phyloP scores from a whole-genome alignment of 2,888 invertebrate species.

The Drosophila subquinaria region DNA sequence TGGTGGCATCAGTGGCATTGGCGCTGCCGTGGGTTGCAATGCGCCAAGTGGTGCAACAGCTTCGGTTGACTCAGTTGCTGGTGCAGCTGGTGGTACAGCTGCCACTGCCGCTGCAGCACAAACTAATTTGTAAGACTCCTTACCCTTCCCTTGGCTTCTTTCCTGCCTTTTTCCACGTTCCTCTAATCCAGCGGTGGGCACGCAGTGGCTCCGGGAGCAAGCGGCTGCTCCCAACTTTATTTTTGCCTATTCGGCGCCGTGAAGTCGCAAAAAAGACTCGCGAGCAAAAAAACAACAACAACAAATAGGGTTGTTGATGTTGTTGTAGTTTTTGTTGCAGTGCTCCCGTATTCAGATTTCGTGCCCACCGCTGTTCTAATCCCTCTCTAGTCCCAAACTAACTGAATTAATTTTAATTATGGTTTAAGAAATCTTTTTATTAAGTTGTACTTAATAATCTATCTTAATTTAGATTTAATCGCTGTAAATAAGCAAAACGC shows the following conservation, averaged over 20 bases:
- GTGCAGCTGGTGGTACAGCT: neutral
- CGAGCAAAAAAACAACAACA: no score
- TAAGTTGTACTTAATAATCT: conserved; percentile 15
- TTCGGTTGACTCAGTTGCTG: neutral
- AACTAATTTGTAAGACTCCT: conserved; percentile 70
- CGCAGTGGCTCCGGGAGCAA: no score
- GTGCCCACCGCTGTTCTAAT: neutral
- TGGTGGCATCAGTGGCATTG: conserved; percentile 29
- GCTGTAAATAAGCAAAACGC: conserved; percentile 37
- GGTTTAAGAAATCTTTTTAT: neutral
- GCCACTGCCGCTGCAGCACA: conserved; percentile 20
- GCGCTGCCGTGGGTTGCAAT: conserved; percentile 30
- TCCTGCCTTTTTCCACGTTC: neutral
- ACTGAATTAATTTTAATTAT: neutral
- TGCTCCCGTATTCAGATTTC: no score
- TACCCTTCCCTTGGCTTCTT: neutral
- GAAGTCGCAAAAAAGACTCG: no score
- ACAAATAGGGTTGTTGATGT: no score
- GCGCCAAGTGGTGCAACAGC: conserved; percentile 23
- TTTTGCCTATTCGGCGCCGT: no score
- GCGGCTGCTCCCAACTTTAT: no score
- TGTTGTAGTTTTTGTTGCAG: no score
- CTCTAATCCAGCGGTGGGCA: neutral
- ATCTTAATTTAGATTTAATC: neutral
- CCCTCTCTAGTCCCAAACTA: neutral